A percentile compares a stretch with the other conserved stretches of the same genome.
Evolutionary conservation across 2,888 invertebrate genomes (phyloP).

Genomic region (Macrostomum cliftonense): DNA sequence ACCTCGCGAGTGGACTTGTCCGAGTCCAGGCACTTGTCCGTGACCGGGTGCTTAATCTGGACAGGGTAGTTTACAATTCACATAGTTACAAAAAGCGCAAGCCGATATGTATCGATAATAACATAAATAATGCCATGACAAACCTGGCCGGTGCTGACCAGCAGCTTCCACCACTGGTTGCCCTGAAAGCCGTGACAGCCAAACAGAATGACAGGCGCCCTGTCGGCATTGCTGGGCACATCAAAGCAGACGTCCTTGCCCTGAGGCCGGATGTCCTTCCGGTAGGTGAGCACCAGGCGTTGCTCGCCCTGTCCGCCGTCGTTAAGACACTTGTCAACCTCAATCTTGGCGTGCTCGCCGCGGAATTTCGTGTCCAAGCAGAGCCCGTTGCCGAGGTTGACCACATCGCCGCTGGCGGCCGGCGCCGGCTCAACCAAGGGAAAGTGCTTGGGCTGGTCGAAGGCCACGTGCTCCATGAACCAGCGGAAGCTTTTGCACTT

Average conservation of each 20-base stretch:
- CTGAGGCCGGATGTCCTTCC: constrained; percentile 52
- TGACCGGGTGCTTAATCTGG: too few species aligned
- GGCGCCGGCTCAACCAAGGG: constrained; percentile 58
- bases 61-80: too few species aligned
- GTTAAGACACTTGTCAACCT: constrained; percentile 43
- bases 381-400: constrained; percentile 34
- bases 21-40: too few species aligned
- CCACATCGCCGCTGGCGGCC: constrained; percentile 58
- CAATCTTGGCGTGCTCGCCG: constrained; percentile 36
- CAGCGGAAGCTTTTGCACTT: neutral
- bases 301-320: constrained; percentile 22
- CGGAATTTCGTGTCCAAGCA: constrained; percentile 51
- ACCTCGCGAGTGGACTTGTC: too few species aligned
- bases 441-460: constrained; percentile 4
- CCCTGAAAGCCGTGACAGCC: constrained; percentile 72
- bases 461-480: constrained; percentile 5
- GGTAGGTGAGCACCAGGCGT: constrained; percentile 47
- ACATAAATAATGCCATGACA: too few species aligned
- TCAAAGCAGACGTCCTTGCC: constrained; percentile 65
- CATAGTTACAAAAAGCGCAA: too few species aligned
- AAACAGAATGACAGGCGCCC: constrained; percentile 49
- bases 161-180: constrained; percentile 68
- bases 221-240: constrained; percentile 49
- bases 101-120: too few species aligned
- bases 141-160: constrained; percentile 2